Percentiles rank a stretch among this genome's conserved stretches.
Conservation (phyloP, 2,888 invertebrate genomes). For the Ischnura elegans region DNA sequence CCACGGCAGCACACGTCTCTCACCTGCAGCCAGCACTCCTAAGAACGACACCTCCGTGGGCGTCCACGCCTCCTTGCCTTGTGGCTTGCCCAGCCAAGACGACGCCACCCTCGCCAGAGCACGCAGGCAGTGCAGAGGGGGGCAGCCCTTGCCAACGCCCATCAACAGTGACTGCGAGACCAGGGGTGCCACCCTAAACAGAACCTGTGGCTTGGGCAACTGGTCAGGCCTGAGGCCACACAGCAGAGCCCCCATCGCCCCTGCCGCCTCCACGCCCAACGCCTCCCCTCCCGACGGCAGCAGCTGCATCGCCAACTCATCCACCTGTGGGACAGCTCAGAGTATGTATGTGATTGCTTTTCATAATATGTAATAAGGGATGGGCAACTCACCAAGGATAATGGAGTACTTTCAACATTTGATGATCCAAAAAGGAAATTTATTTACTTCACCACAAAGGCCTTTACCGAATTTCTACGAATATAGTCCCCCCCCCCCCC, state of each 20-base stretch:
- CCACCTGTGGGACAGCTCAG: too few species aligned
- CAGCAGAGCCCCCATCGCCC: background rate
- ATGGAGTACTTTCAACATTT: too few species aligned
- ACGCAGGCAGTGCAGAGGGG: conserved; percentile 7
- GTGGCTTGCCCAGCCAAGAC: background rate
- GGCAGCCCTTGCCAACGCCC: background rate
- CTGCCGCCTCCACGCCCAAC: background rate
- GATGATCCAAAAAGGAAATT: too few species aligned
- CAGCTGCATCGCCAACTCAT: background rate
- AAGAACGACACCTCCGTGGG: background rate
- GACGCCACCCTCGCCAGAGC: conserved; percentile 4
- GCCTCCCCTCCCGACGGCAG: background rate
- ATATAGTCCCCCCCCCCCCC: too few species aligned
- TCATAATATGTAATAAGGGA: too few species aligned
- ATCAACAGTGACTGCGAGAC: background rate
- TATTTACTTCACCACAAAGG: too few species aligned
- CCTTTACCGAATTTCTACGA: too few species aligned
- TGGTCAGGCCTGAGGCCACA: background rate
- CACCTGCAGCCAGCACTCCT: conserved; percentile 33
- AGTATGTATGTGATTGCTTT: too few species aligned
- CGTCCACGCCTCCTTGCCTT: background rate
- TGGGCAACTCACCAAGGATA: too few species aligned
- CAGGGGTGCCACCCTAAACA: conserved; percentile 10
- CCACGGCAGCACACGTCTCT: too few species aligned
- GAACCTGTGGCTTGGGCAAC: background rate